Conservation (phyloP, 2,797 vertebrate genomes). For the Anguilla marmorata region DNA sequence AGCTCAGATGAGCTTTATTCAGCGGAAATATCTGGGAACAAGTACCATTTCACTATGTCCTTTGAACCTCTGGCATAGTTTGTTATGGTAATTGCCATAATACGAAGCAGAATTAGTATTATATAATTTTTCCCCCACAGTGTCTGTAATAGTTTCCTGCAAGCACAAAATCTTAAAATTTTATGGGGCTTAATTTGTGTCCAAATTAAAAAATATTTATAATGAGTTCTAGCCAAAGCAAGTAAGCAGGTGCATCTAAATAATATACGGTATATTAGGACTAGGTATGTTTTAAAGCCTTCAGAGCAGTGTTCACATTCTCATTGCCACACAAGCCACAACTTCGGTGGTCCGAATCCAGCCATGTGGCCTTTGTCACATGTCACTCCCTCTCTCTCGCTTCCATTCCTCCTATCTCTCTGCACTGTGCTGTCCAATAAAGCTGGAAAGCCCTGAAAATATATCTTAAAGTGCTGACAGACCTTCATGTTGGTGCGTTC, state of each 20-base stretch:
- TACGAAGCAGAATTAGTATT: not conserved
- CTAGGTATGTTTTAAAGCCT: not conserved
- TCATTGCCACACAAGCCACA: too few species aligned
- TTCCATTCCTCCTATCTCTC: too few species aligned
- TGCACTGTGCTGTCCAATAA: too few species aligned
- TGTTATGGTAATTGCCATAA: not conserved
- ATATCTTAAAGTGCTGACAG: too few species aligned
- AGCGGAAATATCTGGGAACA: conserved; percentile 41
- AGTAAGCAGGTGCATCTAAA: not conserved
- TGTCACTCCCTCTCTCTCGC: too few species aligned
- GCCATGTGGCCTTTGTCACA: too few species aligned
- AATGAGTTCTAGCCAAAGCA: not conserved
- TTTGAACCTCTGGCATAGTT: not conserved
- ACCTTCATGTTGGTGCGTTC: too few species aligned
- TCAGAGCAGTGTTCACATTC: too few species aligned
- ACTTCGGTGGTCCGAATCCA: too few species aligned
- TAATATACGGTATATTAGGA: not conserved
- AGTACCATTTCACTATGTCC: not conserved
- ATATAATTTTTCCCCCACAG: not conserved
- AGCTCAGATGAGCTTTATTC: not conserved
- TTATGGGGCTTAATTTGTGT: not conserved
- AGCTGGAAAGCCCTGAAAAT: too few species aligned
- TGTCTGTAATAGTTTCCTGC: not conserved
- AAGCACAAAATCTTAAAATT: not conserved
- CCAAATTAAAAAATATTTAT: not conserved